Evolutionary conservation across 2,113 vertebrate species (phyloP).

Genomic region (Bufo bufo): DNA sequence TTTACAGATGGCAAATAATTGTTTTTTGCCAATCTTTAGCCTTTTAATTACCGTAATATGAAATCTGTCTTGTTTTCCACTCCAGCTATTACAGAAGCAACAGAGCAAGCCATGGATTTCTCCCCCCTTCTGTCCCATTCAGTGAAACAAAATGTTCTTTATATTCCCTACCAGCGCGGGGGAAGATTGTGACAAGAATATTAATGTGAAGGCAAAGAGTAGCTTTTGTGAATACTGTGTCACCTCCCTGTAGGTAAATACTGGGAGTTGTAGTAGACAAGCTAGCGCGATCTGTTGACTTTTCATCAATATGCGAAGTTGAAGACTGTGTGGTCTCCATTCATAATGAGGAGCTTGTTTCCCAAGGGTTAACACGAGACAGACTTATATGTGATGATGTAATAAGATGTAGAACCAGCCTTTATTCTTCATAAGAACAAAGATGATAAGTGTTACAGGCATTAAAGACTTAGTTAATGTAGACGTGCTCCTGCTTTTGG

Average conservation of each 20-base stretch:
- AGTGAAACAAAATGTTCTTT: slow-evolving; percentile 57
- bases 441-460: neutral
- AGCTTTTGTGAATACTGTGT: neutral
- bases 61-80: slow-evolving; percentile 60
- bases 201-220: slow-evolving; percentile 48
- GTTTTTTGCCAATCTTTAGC: slow-evolving; percentile 58
- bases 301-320: neutral
- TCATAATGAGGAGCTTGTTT: neutral
- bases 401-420: neutral
- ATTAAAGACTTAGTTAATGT: neutral
- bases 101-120: slow-evolving; percentile 37
- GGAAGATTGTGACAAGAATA: slow-evolving; percentile 49
- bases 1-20: slow-evolving; percentile 59
- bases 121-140: slow-evolving; percentile 54
- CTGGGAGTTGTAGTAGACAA: neutral
- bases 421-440: neutral
- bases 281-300: neutral
- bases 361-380: neutral
- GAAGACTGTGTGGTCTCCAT: neutral
- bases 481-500: neutral
- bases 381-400: neutral
- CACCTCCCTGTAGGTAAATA: slow-evolving; percentile 47
- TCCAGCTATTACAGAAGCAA: slow-evolving; percentile 57
- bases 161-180: slow-evolving; percentile 45
- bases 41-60: slow-evolving; percentile 59